These are phyloP conservation scores for Apteryx owenii DNA, from an alignment of 2,113 vertebrate species.

Conservation along the genomic window DNA sequence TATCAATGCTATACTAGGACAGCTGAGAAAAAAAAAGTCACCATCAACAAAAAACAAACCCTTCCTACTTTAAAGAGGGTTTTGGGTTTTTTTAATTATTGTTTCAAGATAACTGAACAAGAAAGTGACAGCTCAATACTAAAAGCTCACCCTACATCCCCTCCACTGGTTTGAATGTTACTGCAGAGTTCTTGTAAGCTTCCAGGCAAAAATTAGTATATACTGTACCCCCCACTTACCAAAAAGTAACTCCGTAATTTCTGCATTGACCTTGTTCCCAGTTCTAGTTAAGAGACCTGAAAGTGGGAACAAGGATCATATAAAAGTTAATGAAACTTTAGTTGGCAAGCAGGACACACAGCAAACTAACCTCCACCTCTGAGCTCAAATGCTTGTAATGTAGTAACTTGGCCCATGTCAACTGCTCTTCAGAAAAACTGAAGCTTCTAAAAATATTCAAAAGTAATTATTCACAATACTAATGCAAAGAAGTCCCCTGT, in stretches of 20 bases:
- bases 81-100: background rate
- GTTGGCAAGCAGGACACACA: constrained; percentile 65
- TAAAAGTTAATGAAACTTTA: constrained; percentile 67
- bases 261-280: constrained; percentile 73
- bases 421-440: constrained; percentile 18
- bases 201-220: constrained; percentile 68
- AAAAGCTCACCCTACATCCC: background rate
- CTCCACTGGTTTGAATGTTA: constrained; percentile 3
- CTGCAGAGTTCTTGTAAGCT: constrained; percentile 42
- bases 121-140: background rate
- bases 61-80: background rate
- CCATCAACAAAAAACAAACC: background rate
- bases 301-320: constrained; percentile 73
- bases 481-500: background rate
- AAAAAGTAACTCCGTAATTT: constrained; percentile 70
- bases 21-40: background rate
- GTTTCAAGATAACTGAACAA: background rate
- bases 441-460: constrained; percentile 18
- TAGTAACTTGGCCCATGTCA: constrained; percentile 15
- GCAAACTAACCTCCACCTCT: constrained; percentile 63
- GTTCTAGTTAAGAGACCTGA: constrained; percentile 72
- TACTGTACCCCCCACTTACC: constrained; percentile 70
- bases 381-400: constrained; percentile 39
- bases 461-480: background rate
- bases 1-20: background rate